These are phyloP conservation scores for Urechis unicinctus DNA, from an alignment of 2,888 invertebrate species.

Conservation along the genomic window DNA sequence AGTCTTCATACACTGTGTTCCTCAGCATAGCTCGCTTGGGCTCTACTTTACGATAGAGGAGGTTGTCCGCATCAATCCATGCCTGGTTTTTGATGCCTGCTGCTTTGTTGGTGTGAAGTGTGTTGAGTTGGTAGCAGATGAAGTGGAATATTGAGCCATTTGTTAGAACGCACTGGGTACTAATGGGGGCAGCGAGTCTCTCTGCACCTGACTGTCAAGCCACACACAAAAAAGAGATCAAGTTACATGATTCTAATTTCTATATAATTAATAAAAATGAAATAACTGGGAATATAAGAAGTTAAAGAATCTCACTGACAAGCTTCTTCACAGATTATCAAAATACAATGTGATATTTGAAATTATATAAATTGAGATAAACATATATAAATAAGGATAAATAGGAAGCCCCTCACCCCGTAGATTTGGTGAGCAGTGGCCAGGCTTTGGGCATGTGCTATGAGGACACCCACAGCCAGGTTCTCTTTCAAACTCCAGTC, in stretches of 20 bases:
- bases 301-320: not conserved
- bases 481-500: conserved; percentile 26
- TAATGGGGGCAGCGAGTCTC: conserved; percentile 60
- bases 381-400: not conserved
- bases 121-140: conserved; percentile 72
- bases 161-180: conserved; percentile 75
- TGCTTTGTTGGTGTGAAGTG: conserved; percentile 53
- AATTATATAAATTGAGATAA: not conserved
- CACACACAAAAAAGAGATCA: not conserved
- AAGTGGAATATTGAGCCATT: conserved; percentile 74
- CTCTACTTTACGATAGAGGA: conserved; percentile 51
- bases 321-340: too few relatives aligned
- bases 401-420: conserved; percentile 62
- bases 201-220: conserved; percentile 10
- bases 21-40: conserved; percentile 63
- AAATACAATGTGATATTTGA: too few relatives aligned
- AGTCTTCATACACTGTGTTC: conserved; percentile 65
- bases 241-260: not conserved
- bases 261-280: not conserved
- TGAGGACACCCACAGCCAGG: conserved; percentile 34
- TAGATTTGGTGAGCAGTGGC: conserved; percentile 68
- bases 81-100: conserved; percentile 68
- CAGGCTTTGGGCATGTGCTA: conserved; percentile 69
- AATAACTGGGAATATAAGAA: not conserved
- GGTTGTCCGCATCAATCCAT: conserved; percentile 56